phyloP scores from a whole-genome alignment of 2,113 vertebrate species.

The Brachyhypopomus gauderio region DNA sequence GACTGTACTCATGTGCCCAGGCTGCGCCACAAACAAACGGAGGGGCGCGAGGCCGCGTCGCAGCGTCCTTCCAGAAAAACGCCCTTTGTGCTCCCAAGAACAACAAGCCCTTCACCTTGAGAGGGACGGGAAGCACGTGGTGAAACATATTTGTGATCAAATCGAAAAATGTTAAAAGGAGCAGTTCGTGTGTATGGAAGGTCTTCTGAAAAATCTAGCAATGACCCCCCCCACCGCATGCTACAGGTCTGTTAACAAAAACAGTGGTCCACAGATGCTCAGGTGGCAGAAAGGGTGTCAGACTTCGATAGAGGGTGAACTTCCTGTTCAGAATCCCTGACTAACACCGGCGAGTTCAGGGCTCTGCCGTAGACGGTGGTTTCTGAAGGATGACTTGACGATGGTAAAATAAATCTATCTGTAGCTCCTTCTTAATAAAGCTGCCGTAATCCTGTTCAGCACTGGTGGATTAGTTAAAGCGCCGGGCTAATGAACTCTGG shows the following conservation, averaged over 20 bases:
- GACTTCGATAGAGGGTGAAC: background rate
- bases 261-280: background rate
- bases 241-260: background rate
- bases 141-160: slow-evolving; percentile 32
- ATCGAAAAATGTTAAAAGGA: slow-evolving; percentile 44
- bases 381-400: slow-evolving; percentile 22
- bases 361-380: background rate
- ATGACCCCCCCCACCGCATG: background rate
- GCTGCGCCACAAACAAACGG: slow-evolving; percentile 40
- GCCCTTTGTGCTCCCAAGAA: slow-evolving; percentile 27
- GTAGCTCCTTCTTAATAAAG: slow-evolving; percentile 47
- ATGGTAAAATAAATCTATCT: slow-evolving; percentile 51
- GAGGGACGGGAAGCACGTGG: slow-evolving; percentile 9
- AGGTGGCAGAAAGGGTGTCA: background rate
- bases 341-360: background rate
- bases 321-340: background rate
- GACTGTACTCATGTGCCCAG: slow-evolving; percentile 17
- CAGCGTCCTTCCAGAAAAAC: background rate
- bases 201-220: slow-evolving; percentile 23
- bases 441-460: slow-evolving; percentile 54
- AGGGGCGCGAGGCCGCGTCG: slow-evolving; percentile 35
- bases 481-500: slow-evolving; percentile 54
- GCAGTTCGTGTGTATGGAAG: slow-evolving; percentile 36
- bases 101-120: slow-evolving; percentile 48
- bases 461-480: slow-evolving; percentile 51